Base-by-base conservation (phyloP, 2,888 invertebrate genomes). In the Acanthosepion lycidas region DNA sequence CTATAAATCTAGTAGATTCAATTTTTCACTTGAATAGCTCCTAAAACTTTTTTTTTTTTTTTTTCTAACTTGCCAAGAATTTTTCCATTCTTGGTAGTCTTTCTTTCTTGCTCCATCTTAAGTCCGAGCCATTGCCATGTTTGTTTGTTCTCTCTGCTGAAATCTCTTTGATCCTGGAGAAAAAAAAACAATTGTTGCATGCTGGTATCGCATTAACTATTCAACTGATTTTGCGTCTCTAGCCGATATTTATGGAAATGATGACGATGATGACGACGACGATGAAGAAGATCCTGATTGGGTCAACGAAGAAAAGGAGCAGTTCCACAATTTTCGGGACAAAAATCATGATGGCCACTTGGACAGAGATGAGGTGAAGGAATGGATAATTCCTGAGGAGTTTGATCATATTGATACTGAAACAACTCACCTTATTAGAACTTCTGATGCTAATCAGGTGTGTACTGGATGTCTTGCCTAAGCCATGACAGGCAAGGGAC, bases 331-430 rank as follows among this genome's bases (percentile, higher is more conserved):
- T 91, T 98, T 98, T 97, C 98, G 99, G 93, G 98, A 98, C 97
- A 98, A 98, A 96, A 98, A 99, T 97, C 98, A 98, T 94, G 98
- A 99, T 97, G 98, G 98, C n/a, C 98, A 98, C 96, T 98, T 99
- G 98, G 98, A 99, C 97, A 98, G 98, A 95, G 98, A 98, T 91
- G 99, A 99, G 97, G 99, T 99, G 53, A 96, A 96, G 94, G 95
- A 96, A 8, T 99, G 99, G 99, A 99, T 99, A 95, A 98, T 99
- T 95, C 99, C 99, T 0, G 98, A 98, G 0, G 99, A 99, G 97
- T 99, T 99, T 97, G 99, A 99, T 98, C 99, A 99, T 97, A 99
- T 99, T 0, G 99, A 99, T 97, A 99, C 99, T 0, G 99, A 99
- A 97, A 98, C 99, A 4, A 98, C 98, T 94, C 99, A 99, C 98